phyloP scores from a whole-genome alignment of 2,113 vertebrate species.

The Dipodomys ordii region DNA sequence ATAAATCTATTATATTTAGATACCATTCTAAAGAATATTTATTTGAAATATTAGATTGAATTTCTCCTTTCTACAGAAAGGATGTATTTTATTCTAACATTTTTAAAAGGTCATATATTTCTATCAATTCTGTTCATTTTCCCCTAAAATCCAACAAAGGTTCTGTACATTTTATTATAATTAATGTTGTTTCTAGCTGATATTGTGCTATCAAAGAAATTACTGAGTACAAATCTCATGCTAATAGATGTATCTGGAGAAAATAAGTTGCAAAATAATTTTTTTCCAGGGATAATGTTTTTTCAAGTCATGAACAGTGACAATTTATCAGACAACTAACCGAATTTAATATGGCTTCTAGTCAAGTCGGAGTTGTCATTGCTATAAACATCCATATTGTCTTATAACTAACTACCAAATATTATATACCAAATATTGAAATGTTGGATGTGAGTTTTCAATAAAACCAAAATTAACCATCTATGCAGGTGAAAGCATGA shows the following conservation, averaged over 20 bases:
- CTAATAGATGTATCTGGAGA: background rate
- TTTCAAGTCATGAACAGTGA: background rate
- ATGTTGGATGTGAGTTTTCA: background rate
- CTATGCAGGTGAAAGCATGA: background rate
- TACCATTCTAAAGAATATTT: background rate
- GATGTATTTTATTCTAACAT: background rate
- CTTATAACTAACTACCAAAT: background rate
- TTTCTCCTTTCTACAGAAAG: background rate
- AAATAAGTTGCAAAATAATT: background rate
- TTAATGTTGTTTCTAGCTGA: background rate
- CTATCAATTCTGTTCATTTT: background rate
- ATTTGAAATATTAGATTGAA: conserved; percentile 24
- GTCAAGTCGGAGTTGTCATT: background rate
- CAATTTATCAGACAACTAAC: background rate
- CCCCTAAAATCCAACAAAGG: background rate
- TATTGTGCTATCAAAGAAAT: background rate
- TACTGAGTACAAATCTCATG: background rate
- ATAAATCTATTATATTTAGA: background rate
- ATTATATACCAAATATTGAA: background rate
- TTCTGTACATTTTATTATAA: background rate
- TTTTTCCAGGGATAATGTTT: background rate
- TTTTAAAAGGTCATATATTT: background rate
- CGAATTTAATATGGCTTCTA: background rate
- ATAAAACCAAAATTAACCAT: background rate
- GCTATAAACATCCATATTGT: background rate